A percentile compares a stretch with the other conserved stretches of the same genome.
Conservation (phyloP, 2,888 invertebrate genomes). For the Epistrophella euchroma region DNA sequence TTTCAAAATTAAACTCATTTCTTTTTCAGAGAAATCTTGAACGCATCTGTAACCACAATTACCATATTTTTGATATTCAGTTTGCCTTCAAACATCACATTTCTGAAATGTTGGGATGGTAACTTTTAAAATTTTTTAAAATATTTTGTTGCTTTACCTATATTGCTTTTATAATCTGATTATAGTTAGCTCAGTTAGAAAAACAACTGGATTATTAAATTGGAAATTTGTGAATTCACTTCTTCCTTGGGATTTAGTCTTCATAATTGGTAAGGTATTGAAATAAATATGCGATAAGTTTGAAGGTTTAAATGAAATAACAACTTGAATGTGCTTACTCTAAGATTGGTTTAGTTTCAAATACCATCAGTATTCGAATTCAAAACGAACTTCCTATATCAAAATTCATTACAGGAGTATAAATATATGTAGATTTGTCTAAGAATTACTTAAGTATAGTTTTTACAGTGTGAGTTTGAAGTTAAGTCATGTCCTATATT, state of each 20-base stretch:
- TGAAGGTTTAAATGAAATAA: not conserved
- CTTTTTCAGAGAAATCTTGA: slow-evolving; percentile 14
- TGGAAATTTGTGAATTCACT: slow-evolving; percentile 47
- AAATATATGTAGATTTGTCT: too few species aligned
- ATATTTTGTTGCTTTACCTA: too few species aligned
- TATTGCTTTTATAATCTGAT: not conserved
- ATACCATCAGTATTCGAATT: too few species aligned
- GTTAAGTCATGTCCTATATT: too few species aligned
- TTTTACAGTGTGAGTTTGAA: too few species aligned
- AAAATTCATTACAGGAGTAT: too few species aligned
- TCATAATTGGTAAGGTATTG: slow-evolving; percentile 36
- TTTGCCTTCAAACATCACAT: slow-evolving; percentile 25
- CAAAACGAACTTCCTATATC: too few species aligned
- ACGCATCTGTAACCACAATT: slow-evolving; percentile 3
- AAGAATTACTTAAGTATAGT: too few species aligned
- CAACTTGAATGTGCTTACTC: too few species aligned
- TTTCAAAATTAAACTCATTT: too few species aligned
- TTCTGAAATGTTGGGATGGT: slow-evolving; percentile 58
- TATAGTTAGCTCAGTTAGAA: slow-evolving; percentile 17
- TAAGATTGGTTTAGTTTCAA: too few species aligned
- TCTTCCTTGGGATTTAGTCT: slow-evolving; percentile 50
- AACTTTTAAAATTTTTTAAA: not conserved
- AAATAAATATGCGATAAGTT: not conserved
- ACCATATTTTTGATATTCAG: slow-evolving; percentile 17
- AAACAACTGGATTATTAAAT: slow-evolving; percentile 28